Percentiles rank a stretch among this genome's conserved stretches.
phyloP scores from a whole-genome alignment of 2,797 vertebrate genomes.

The Picus viridis region DNA sequence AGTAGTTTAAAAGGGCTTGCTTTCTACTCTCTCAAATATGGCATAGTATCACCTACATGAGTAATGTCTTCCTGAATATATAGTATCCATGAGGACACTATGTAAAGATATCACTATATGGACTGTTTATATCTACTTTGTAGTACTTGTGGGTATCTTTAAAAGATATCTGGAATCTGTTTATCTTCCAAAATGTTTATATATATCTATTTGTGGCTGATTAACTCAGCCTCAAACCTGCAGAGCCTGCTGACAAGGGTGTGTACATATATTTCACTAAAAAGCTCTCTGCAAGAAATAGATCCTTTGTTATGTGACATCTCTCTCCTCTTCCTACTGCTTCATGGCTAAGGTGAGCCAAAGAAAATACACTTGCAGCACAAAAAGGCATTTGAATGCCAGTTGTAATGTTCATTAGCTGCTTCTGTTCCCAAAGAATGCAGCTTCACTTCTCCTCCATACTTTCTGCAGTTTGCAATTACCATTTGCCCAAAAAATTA shows the following conservation, averaged over 20 bases:
- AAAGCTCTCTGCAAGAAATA: constrained; percentile 28
- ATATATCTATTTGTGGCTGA: constrained; percentile 7
- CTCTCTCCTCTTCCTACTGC: background rate
- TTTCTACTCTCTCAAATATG: constrained; percentile 65
- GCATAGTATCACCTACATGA: constrained; percentile 40
- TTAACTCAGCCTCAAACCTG: constrained; percentile 39
- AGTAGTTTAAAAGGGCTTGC: constrained; percentile 67
- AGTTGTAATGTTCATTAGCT: constrained; percentile 9
- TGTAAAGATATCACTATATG: constrained; percentile 30
- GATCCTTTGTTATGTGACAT: background rate
- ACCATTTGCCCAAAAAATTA: constrained; percentile 29
- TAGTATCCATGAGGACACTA: constrained; percentile 43
- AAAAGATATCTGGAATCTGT: constrained; percentile 38
- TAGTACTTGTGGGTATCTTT: constrained; percentile 30
- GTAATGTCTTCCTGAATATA: constrained; percentile 60
- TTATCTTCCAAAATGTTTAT: constrained; percentile 48
- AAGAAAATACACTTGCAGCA: background rate
- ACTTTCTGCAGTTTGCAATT: background rate
- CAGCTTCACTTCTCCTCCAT: background rate
- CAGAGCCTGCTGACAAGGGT: constrained; percentile 15
- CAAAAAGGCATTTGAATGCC: constrained; percentile 41
- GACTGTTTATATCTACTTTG: constrained; percentile 27
- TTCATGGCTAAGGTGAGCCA: background rate
- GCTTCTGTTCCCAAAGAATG: constrained; percentile 1
- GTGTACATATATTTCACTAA: constrained; percentile 19